Evolutionary conservation across 2,888 invertebrate genomes (phyloP).

Genomic region (Gisinianus flammeolus): DNA sequence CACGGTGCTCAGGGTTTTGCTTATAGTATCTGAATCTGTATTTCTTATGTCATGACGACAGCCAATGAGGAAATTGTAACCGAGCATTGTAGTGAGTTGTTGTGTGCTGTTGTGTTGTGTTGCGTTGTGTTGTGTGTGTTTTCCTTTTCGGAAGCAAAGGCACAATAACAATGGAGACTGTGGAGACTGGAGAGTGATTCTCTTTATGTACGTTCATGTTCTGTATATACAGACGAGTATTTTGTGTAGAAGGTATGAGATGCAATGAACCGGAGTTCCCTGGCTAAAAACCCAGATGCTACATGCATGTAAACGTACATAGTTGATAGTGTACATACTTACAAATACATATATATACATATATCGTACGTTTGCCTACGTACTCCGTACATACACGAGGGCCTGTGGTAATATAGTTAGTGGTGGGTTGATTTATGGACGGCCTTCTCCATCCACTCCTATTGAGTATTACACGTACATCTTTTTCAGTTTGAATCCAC

Average conservation of each 20-base stretch:
- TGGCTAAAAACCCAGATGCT: neutral
- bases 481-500: constrained; percentile 24
- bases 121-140: too few species aligned
- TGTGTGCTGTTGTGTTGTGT: too few species aligned
- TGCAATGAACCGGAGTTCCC: neutral
- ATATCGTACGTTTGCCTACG: neutral
- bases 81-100: too few species aligned
- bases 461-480: constrained; percentile 2
- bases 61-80: too few species aligned
- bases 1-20: too few species aligned
- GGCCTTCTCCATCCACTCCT: constrained; percentile 6
- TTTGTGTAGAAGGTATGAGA: too few species aligned
- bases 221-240: neutral
- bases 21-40: too few species aligned
- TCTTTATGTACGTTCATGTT: neutral
- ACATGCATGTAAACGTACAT: neutral
- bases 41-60: too few species aligned
- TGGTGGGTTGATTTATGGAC: constrained; percentile 37
- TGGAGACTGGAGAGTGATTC: neutral
- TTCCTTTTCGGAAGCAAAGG: too few species aligned
- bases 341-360: too few species aligned
- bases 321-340: neutral
- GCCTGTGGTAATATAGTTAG: constrained; percentile 17
- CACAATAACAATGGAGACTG: too few species aligned
- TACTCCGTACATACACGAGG: neutral